These are phyloP conservation scores for Symphodus melops DNA, from an alignment of 2,113 vertebrate species.

Conservation along the genomic window DNA sequence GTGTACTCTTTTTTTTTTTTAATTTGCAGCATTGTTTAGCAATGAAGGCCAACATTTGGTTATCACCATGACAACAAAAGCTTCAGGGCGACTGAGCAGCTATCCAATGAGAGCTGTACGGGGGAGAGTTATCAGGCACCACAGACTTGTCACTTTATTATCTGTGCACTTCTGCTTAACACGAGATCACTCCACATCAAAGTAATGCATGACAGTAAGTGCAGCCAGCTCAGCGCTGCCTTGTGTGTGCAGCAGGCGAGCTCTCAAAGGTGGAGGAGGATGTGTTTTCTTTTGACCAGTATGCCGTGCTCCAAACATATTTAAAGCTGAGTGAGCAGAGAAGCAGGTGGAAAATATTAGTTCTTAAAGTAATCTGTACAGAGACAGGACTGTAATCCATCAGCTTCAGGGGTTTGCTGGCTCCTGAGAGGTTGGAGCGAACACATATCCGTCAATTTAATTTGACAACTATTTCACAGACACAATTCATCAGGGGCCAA, in stretches of 20 bases:
- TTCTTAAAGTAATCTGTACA: constrained; percentile 33
- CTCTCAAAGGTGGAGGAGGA: constrained; percentile 7
- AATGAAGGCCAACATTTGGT: constrained; percentile 61
- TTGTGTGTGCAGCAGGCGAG: constrained; percentile 4
- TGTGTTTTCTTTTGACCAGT: constrained; percentile 31
- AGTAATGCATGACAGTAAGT: constrained; percentile 8
- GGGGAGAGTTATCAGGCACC: constrained; percentile 53
- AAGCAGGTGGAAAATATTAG: constrained; percentile 3
- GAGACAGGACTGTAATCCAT: constrained; percentile 29
- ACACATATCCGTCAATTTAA: constrained; percentile 46
- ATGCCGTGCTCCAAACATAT: constrained; percentile 1
- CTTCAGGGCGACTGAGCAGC: constrained; percentile 42
- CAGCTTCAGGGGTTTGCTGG: constrained; percentile 32
- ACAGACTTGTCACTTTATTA: constrained; percentile 48
- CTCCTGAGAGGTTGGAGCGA: constrained; percentile 5
- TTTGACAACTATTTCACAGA: constrained; percentile 47
- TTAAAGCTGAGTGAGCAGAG: background rate
- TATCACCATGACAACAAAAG: constrained; percentile 76
- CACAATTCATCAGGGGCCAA: constrained; percentile 18
- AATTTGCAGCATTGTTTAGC: constrained; percentile 40
- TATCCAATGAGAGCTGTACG: constrained; percentile 47
- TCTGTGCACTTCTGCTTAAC: constrained; percentile 27
- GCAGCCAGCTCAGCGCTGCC: constrained; percentile 13
- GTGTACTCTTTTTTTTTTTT: constrained; percentile 23
- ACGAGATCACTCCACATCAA: constrained; percentile 44